A percentile compares a stretch with the other conserved stretches of the same genome.
Conservation (phyloP, 1,140 invertebrate species). For the Pantala flavescens region DNA sequence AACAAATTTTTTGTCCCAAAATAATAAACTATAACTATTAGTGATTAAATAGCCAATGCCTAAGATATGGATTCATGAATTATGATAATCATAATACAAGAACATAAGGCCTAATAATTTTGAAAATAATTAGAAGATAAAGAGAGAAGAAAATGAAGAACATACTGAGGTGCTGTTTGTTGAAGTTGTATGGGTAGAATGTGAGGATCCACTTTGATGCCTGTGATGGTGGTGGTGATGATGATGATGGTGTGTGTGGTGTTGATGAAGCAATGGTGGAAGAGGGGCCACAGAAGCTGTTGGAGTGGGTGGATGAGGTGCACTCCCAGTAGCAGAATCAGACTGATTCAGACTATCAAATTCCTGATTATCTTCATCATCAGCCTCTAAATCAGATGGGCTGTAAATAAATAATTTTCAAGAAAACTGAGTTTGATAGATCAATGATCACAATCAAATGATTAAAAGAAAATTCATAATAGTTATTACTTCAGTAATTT, state of each 20-base stretch:
- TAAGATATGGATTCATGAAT: no score
- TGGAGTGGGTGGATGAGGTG: conserved; percentile 28
- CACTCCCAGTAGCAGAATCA: conserved; percentile 29
- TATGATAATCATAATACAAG: no score
- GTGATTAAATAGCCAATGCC: no score
- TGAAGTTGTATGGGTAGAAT: background rate
- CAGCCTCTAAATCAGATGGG: conserved; percentile 52
- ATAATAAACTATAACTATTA: no score
- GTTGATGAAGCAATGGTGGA: background rate
- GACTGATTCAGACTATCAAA: conserved; percentile 33
- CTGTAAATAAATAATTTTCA: conserved; percentile 27
- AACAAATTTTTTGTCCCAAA: no score
- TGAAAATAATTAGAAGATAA: no score
- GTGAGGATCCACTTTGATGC: background rate
- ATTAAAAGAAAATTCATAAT: no score
- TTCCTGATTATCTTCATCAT: conserved; percentile 45
- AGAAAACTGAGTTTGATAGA: no score
- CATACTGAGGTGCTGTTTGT: background rate
- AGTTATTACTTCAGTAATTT: background rate
- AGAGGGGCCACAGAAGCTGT: conserved; percentile 13
- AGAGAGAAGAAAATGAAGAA: background rate
- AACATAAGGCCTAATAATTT: no score
- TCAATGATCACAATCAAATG: no score
- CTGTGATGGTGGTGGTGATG: conserved; percentile 15
- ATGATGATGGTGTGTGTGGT: background rate